Base-by-base conservation (phyloP, 2,797 vertebrate genomes). In the Chelon auratus region DNA sequence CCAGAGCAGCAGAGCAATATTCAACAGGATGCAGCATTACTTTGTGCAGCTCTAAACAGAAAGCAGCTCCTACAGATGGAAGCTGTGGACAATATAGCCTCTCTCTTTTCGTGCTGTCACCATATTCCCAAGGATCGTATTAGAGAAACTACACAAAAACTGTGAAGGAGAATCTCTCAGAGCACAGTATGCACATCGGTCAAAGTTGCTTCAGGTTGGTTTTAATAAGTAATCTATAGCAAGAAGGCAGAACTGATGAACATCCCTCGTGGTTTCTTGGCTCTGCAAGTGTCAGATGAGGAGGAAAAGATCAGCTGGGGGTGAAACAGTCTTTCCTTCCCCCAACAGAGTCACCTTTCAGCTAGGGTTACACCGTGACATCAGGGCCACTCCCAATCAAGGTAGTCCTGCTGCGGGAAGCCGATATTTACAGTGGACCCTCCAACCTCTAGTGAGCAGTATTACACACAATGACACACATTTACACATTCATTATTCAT, bases 401-500 rank as follows among this genome's bases (percentile, higher is more conserved):
- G 30, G 30, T 3, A 0, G 9, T 26, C 24, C 24, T 26, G 24
- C 20, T 5, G 36, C 2, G 0, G 53, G 45, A 52, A 73, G 65
- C 62, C 37, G 37, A 62, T 58, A 54, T 66, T 74, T 9, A 54
- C 18, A 5, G 51, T 8, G 53, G 71, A 33, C 59, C 42, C 33
- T n/a, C 12, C 5, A 4, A 40, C 58, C 53, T 40, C 15, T 10
- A 9, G 55, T 62, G 48, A 80, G 61, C 47, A 0, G 59, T 79
- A 50, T 84, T 62, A 79, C 64, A 80, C 75, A 53, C 55, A 30
- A 58, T 63, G 65, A 77, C 72, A 70, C 72, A 79, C 75, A 82
- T 42, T 63, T 69, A 68, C 75, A 72, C 72, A 77, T 77, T 54
- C 76, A 86, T 83, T 73, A 84, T 88, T 87, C 80, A 87, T 55